phyloP scores from a whole-genome alignment of 2,113 vertebrate species.

The Hucho hucho region DNA sequence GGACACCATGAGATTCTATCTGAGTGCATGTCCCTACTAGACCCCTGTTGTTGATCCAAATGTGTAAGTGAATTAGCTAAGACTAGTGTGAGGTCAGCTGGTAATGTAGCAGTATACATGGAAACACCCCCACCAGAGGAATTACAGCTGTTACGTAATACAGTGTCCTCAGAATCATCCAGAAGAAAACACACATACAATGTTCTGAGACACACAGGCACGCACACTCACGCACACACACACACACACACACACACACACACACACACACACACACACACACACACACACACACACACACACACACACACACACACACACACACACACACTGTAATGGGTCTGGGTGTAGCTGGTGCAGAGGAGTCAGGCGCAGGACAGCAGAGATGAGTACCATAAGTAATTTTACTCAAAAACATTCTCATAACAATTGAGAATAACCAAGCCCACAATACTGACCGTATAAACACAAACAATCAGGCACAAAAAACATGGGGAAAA shows the following conservation, averaged over 20 bases:
- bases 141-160: background rate
- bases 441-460: too few species aligned
- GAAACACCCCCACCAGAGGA: background rate
- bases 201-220: background rate
- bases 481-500: too few species aligned
- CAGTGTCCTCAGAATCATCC: background rate
- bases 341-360: too few species aligned
- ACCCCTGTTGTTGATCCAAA: too few species aligned
- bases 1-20: background rate
- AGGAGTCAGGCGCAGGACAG: too few species aligned
- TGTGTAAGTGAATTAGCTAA: background rate
- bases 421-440: too few species aligned
- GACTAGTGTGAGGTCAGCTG: background rate
- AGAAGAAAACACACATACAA: conserved; percentile 2
- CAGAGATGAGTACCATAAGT: too few species aligned
- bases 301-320: background rate
- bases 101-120: background rate
- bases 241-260: background rate
- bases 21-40: background rate
- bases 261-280: background rate
- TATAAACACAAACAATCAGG: too few species aligned
- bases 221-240: background rate
- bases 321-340: too few species aligned
- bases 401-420: too few species aligned
- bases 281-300: background rate